Percentiles rank a stretch among this genome's conserved stretches.
Evolutionary conservation across 1,140 invertebrate genomes (phyloP).

Genomic region (Drosophila pallidifrons): DNA sequence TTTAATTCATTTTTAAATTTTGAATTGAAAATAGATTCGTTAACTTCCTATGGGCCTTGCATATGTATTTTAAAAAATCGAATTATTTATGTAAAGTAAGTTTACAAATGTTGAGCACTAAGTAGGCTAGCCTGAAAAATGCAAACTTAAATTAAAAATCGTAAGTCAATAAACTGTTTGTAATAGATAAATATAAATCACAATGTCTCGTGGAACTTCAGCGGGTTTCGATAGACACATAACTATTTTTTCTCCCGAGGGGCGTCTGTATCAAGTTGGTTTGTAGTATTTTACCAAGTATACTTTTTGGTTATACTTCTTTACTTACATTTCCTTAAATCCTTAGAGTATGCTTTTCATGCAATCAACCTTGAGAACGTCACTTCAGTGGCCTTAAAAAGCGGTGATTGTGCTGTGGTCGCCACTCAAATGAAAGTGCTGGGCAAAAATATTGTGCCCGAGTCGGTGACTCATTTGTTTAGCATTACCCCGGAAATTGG

Average conservation of each 20-base stretch:
- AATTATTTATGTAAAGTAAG: too few species aligned
- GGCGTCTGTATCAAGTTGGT: constrained; percentile 99
- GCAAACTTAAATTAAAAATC: too few species aligned
- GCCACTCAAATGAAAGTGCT: constrained; percentile 99
- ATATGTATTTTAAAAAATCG: too few species aligned
- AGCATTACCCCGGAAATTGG: constrained; percentile 96
- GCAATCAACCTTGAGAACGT: constrained; percentile 99
- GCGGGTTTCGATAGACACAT: constrained; percentile 81
- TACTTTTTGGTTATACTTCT: neutral
- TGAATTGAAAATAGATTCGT: too few species aligned
- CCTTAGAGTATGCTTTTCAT: constrained; percentile 98
- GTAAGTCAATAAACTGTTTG: too few species aligned
- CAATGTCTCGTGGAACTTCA: neutral
- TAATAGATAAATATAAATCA: neutral
- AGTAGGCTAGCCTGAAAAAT: neutral
- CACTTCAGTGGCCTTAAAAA: constrained; percentile 97
- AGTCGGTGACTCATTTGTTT: constrained; percentile 96
- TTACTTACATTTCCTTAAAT: too few species aligned
- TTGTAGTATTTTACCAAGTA: constrained; percentile 85
- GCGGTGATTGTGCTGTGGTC: constrained; percentile 95
- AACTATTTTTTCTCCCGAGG: constrained; percentile 99
- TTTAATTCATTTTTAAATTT: too few species aligned
- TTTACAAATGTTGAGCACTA: too few species aligned
- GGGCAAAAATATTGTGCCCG: constrained; percentile 96
- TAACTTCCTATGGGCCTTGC: too few species aligned